phyloP scores from a whole-genome alignment of 1,140 invertebrate species.

The Danaus plexippus region DNA sequence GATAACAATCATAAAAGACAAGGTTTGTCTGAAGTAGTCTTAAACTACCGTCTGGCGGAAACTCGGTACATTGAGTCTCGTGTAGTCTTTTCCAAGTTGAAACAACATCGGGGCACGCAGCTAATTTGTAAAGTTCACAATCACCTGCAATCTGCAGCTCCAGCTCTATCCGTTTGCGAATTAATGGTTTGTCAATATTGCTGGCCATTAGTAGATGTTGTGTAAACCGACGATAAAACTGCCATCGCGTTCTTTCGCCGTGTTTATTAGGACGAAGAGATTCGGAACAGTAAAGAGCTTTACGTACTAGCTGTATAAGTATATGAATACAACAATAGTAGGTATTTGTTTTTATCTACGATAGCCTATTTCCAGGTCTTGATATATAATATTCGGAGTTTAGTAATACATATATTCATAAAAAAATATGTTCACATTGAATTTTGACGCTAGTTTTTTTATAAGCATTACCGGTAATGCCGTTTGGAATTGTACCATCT shows the following conservation, averaged over 20 bases:
- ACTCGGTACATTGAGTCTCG: slow-evolving; percentile 8
- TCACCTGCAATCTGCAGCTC: slow-evolving; percentile 60
- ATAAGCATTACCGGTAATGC: too few species aligned
- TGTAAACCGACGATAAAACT: slow-evolving; percentile 61
- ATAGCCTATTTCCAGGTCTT: too few species aligned
- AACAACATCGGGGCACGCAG: slow-evolving; percentile 56
- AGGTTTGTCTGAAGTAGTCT: too few species aligned
- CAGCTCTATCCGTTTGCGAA: slow-evolving; percentile 70
- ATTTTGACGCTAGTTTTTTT: too few species aligned
- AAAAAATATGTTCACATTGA: too few species aligned
- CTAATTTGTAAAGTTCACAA: slow-evolving; percentile 71
- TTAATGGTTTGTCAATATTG: slow-evolving; percentile 72
- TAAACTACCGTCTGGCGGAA: background rate
- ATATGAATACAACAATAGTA: too few species aligned
- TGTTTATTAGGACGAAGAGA: slow-evolving; percentile 47
- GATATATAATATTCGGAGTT: too few species aligned
- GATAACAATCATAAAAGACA: too few species aligned
- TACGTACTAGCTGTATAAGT: too few species aligned
- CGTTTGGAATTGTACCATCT: too few species aligned
- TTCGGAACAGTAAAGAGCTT: background rate
- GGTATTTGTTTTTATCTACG: too few species aligned
- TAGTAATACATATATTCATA: too few species aligned
- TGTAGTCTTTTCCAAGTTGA: slow-evolving; percentile 47
- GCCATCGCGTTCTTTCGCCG: slow-evolving; percentile 54
- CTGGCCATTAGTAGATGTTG: slow-evolving; percentile 65